Evolutionary conservation across 2,888 invertebrate genomes (phyloP), one percentile per base, ranked within the genome.

Genomic region (Noctua janthe): DNA sequence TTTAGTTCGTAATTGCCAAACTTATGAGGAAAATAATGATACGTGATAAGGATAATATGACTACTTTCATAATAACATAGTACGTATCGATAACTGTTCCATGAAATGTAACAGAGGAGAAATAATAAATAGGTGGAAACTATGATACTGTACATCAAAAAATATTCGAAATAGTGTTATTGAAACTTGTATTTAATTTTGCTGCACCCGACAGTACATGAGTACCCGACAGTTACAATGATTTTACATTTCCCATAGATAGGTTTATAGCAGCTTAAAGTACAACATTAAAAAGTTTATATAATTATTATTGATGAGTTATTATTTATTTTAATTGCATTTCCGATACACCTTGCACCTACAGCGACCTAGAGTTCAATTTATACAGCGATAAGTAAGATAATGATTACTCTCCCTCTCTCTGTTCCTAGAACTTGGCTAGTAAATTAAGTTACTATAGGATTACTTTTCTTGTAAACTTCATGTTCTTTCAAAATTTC

Each of bases 1-100:
- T 82, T 79, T 76, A 71, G 74, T 51, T 64, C 54, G 59, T 76
- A 84, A 85, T 80, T 83, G 70, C 78, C 79, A 76, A 74, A 78
- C 17, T 77, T 35, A 76, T n/a, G 64, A 81, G 74, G 67, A 82
- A 78, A 84, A 84, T 86, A 47, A 74, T 73, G 29, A 64, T 64
- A 70, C 13, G n/a, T 76, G 71, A 64, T 81, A 81, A 73, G 54
- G 54, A 82, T 77, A 73, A 77, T 56, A 56, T 29, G 13, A 73
- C 62, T 47, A 62, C 35, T 56, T 56, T 35, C n/a, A n/a, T 71
- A 73, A 47, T 74, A 71, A 51, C 29, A 71, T 43, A 20, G 54
- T 47, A 39, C 2, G 20, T 56, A 49, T 49, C 17, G 54, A 71
- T 56, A 71, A 23, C 80, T 51, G 62, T 81, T 70, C 17, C 1